Conservation (phyloP, 2,797 vertebrate genomes). For the Falco concolor region DNA sequence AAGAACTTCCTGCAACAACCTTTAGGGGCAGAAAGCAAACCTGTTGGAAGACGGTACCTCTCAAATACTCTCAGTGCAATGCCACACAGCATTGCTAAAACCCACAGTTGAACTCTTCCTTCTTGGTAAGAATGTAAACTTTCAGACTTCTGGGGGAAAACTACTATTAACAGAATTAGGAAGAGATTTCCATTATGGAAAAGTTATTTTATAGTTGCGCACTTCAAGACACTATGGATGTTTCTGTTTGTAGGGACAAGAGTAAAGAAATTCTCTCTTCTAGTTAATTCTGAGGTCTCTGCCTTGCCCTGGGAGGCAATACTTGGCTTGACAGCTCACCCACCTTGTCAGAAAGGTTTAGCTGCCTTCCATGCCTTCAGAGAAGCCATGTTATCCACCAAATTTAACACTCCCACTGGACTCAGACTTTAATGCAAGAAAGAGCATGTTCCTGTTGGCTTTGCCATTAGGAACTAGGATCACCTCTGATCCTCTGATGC, state of each 20-base stretch:
- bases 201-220: not conserved
- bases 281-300: not conserved
- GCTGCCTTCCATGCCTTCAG: not conserved
- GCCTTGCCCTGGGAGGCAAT: not conserved
- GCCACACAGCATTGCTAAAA: not conserved
- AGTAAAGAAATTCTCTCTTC: not conserved
- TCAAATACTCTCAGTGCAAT: not conserved
- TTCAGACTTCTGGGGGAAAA: not conserved
- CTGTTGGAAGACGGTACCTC: not conserved
- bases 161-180: not conserved
- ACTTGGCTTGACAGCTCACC: not conserved
- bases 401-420: not conserved
- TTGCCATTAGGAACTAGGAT: not conserved
- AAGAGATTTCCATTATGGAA: not conserved
- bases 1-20: not conserved
- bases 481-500: not conserved
- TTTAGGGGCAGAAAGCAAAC: not conserved
- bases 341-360: not conserved
- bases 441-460: not conserved
- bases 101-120: not conserved
- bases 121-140: not conserved
- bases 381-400: not conserved
- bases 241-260: not conserved
- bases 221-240: not conserved
- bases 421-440: not conserved